phyloP scores from a whole-genome alignment of 1,140 invertebrate species.

The Himalopsyche phryganea region DNA sequence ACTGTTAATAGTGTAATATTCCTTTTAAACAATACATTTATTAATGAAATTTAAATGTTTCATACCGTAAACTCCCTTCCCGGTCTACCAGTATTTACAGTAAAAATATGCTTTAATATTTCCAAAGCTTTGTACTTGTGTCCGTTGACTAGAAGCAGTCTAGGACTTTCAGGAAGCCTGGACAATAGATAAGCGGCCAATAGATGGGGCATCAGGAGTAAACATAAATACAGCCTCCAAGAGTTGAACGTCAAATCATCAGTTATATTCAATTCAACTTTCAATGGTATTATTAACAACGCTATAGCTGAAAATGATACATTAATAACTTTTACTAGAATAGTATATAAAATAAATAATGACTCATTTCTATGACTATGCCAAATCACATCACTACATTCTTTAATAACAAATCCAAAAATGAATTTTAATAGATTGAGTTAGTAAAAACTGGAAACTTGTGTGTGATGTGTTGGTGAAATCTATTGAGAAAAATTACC shows the following conservation, averaged over 20 bases:
- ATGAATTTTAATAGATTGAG: too few species aligned
- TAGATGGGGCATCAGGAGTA: slow-evolving; percentile 56
- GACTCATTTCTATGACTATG: too few species aligned
- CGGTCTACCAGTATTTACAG: slow-evolving; percentile 53
- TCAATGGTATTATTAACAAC: slow-evolving; percentile 61
- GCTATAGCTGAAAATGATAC: slow-evolving; percentile 54
- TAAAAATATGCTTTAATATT: slow-evolving; percentile 59
- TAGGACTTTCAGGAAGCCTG: slow-evolving; percentile 71
- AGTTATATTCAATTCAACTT: slow-evolving; percentile 43
- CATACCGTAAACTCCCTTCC: slow-evolving; percentile 22
- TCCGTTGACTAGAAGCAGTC: slow-evolving; percentile 65
- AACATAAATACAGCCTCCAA: slow-evolving; percentile 62
- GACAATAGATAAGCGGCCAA: slow-evolving; percentile 55
- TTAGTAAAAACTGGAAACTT: too few species aligned
- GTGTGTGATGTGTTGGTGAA: too few species aligned
- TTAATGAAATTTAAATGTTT: too few species aligned
- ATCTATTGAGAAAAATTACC: too few species aligned
- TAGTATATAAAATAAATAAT: too few species aligned
- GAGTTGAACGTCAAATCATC: slow-evolving; percentile 52
- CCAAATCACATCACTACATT: too few species aligned
- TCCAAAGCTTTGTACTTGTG: slow-evolving; percentile 57
- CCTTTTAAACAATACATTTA: too few species aligned
- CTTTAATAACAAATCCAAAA: too few species aligned
- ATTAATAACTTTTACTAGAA: too few species aligned
- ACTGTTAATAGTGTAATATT: neutral